Conservation (phyloP, 2,113 vertebrate species). For the Excalfactoria chinensis region DNA sequence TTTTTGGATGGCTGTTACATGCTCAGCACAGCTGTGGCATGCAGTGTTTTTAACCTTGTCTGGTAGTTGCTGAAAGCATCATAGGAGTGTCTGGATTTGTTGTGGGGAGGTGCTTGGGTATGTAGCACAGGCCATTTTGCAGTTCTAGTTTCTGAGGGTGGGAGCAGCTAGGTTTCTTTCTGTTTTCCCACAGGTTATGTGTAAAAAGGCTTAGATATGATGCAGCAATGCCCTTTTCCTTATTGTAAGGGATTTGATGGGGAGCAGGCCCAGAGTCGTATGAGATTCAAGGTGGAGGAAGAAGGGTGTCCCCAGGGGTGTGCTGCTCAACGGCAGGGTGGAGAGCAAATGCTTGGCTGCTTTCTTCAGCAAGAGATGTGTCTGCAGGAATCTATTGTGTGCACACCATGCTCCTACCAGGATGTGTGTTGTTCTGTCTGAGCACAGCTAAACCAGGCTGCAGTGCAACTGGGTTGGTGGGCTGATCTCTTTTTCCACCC, state of each 20-base stretch:
- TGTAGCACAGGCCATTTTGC: not conserved
- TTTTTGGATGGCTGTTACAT: fast-evolving
- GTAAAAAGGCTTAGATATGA: not conserved
- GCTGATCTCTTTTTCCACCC: not conserved
- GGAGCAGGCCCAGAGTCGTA: not conserved
- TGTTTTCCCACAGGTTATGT: not conserved
- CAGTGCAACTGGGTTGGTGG: not conserved
- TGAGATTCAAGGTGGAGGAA: not conserved
- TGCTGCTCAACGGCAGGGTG: too few relatives aligned
- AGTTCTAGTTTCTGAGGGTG: not conserved
- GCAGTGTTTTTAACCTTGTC: not conserved
- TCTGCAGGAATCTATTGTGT: not conserved
- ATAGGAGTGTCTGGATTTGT: not conserved
- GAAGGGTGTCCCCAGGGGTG: not conserved
- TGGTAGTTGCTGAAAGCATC: not conserved
- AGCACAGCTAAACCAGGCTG: not conserved
- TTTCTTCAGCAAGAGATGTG: fast-evolving
- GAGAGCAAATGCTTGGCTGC: fast-evolving
- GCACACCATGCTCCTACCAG: not conserved
- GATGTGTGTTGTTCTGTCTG: not conserved
- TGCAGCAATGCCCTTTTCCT: not conserved
- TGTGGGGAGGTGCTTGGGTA: not conserved
- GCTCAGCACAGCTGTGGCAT: not conserved
- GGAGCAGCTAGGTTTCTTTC: not conserved
- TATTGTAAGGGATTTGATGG: not conserved